phyloP scores from a whole-genome alignment of 2,888 invertebrate species.

The Torymus auratus region DNA sequence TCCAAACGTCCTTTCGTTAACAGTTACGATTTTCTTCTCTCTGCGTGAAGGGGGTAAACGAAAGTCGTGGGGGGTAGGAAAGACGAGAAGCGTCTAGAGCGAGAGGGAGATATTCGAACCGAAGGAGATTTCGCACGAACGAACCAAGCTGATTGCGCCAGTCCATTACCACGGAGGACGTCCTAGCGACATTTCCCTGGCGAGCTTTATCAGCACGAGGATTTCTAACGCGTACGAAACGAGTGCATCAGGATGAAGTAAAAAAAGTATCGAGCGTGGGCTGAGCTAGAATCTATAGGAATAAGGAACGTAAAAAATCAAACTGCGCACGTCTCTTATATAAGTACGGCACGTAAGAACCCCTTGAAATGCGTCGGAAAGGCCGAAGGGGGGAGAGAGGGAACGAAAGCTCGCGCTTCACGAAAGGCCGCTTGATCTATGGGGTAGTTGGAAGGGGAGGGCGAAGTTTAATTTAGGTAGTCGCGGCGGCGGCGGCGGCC shows the following conservation, averaged over 20 bases:
- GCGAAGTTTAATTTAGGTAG: slow-evolving; percentile 69
- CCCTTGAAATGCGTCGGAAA: slow-evolving; percentile 7
- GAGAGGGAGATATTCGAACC: slow-evolving; percentile 19
- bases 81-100: slow-evolving; percentile 3
- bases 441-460: slow-evolving; percentile 47
- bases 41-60: too few relatives aligned
- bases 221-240: too few relatives aligned
- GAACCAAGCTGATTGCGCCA: slow-evolving; percentile 22
- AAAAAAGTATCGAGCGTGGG: too few relatives aligned
- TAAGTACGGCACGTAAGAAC: background rate
- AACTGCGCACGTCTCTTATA: background rate
- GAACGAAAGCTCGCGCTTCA: slow-evolving; percentile 52
- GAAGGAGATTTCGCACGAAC: slow-evolving; percentile 8
- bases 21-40: too few relatives aligned
- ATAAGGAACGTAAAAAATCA: slow-evolving; percentile 11
- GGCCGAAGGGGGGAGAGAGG: background rate
- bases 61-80: too few relatives aligned
- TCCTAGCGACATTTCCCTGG: background rate
- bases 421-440: slow-evolving; percentile 66
- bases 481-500: slow-evolving; percentile 48
- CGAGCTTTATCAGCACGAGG: too few relatives aligned
- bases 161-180: background rate
- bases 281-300: too few relatives aligned
- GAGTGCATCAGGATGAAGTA: too few relatives aligned
- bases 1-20: too few relatives aligned